Conservation (phyloP, 1,140 invertebrate species). For the Hestina assimilis region DNA sequence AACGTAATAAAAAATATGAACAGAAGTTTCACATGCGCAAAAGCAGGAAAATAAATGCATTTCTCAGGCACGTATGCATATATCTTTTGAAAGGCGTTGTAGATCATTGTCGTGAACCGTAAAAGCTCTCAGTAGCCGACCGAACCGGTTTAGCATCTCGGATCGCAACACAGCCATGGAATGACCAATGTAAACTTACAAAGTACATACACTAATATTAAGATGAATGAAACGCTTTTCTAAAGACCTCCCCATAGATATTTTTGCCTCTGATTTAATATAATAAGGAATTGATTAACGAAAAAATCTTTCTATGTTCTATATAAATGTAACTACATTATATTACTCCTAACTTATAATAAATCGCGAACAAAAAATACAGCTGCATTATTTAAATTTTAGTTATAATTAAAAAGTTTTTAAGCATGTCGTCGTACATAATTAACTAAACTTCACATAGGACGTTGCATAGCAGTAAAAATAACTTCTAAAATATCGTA, state of each 20-base stretch:
- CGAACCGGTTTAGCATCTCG: conserved; percentile 45
- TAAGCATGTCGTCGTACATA: neutral
- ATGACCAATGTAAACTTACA: conserved; percentile 42
- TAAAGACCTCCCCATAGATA: neutral
- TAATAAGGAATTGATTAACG: too few species aligned
- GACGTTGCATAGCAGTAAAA: neutral
- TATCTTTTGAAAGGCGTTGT: conserved; percentile 43
- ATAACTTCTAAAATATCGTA: neutral
- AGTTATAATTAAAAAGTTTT: neutral
- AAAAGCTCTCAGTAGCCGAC: conserved; percentile 53
- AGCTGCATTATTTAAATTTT: neutral
- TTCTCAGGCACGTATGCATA: conserved; percentile 14
- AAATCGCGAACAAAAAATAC: too few species aligned
- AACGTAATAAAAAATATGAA: neutral
- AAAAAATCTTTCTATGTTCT: too few species aligned
- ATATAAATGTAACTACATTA: neutral
- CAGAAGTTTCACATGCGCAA: conserved; percentile 2
- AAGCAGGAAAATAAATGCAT: conserved; percentile 16
- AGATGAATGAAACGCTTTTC: conserved; percentile 20
- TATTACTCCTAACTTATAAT: neutral
- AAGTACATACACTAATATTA: conserved; percentile 21
- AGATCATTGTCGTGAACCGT: conserved; percentile 55
- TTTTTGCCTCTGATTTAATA: neutral
- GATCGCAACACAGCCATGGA: conserved; percentile 35
- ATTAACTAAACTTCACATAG: neutral